Conservation (phyloP, 2,888 invertebrate genomes). For the Camptogramma bilineatum region DNA sequence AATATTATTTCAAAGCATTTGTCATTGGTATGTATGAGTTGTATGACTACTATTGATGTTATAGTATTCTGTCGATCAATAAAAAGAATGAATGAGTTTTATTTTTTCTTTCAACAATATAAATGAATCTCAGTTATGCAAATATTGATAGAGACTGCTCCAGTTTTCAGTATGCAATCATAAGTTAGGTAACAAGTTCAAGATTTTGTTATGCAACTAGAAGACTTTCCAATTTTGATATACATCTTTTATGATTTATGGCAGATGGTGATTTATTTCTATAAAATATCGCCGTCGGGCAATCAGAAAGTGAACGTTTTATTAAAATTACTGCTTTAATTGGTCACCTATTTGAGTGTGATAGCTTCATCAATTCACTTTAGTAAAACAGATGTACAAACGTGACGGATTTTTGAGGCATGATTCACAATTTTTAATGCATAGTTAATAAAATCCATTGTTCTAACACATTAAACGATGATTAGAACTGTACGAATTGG, state of each 20-base stretch:
- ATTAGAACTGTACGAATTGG: not conserved
- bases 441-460: not conserved
- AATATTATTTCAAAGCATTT: not conserved
- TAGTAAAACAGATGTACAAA: not conserved
- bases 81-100: constrained; percentile 13
- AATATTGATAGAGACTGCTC: constrained; percentile 44
- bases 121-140: constrained; percentile 33
- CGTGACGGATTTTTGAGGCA: not conserved
- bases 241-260: constrained; percentile 25
- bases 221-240: constrained; percentile 42
- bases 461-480: not conserved
- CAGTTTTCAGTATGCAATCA: constrained; percentile 40
- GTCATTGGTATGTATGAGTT: not conserved
- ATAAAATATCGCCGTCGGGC: constrained; percentile 5
- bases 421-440: not conserved
- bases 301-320: constrained; percentile 22
- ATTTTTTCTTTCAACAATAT: constrained; percentile 13
- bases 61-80: constrained; percentile 14
- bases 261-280: constrained; percentile 27
- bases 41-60: constrained; percentile 23
- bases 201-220: constrained; percentile 39
- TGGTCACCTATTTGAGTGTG: not conserved
- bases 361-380: not conserved
- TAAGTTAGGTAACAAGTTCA: constrained; percentile 42
- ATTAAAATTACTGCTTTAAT: constrained; percentile 2